phyloP scores from a whole-genome alignment of 2,888 invertebrate species.

The Drosophila histrio region DNA sequence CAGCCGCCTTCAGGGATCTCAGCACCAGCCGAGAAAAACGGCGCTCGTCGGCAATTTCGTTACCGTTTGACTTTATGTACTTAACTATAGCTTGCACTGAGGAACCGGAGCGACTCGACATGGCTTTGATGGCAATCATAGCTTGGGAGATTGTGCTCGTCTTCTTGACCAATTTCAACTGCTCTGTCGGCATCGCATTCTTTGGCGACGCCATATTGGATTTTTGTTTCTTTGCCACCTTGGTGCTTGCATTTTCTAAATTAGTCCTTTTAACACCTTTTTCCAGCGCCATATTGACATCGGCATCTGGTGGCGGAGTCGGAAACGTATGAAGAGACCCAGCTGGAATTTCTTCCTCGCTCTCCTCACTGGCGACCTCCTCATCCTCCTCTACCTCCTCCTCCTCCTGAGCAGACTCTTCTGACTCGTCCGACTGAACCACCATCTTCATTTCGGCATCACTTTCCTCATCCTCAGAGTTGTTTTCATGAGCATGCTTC shows the following conservation, averaged over 20 bases:
- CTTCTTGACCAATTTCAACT: neutral
- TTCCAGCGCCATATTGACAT: constrained; percentile 1
- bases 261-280: neutral
- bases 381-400: neutral
- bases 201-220: neutral
- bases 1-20: neutral
- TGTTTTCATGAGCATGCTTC: neutral
- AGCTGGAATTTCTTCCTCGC: neutral
- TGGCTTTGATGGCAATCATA: neutral
- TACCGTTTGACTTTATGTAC: neutral
- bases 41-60: neutral
- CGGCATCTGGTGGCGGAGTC: constrained; percentile 10
- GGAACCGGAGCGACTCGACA: neutral
- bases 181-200: neutral
- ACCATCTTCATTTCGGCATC: neutral
- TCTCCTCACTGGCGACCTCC: neutral
- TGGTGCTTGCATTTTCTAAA: neutral
- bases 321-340: neutral
- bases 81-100: constrained; percentile 7
- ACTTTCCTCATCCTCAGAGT: neutral
- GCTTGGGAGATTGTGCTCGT: neutral
- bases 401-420: neutral
- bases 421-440: neutral
- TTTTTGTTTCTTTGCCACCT: neutral
- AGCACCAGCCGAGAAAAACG: neutral